Evolutionary conservation across 2,113 vertebrate species (phyloP), one percentile per base, ranked within the genome.

Genomic region (Morone saxatilis): DNA sequence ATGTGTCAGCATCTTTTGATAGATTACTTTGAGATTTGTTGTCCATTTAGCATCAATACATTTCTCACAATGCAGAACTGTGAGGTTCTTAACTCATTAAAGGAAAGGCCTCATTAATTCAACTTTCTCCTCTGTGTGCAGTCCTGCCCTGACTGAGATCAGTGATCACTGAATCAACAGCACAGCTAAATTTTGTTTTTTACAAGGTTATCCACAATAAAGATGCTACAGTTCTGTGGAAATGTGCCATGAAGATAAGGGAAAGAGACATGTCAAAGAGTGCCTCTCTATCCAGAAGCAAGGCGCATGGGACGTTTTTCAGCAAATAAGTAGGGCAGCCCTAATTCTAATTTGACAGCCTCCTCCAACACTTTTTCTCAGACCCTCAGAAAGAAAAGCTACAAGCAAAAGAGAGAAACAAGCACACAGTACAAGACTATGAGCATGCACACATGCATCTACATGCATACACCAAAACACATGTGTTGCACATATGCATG

Each of bases 281-380:
- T 88, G 62, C 47, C 78, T 88, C 68, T 83, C 71, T 56, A 85
- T 86, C 80, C 90, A 93, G 77, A 88, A 69, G 68, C 80, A 71
- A 86, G 68, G 70, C 76, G 43, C 79, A 60, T 70, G 57, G 87
- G 83, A 86, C 47, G 4, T 74, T 87, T 85, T 86, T 81, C 51
- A 73, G 73, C 53, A n/a, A 86, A 76, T 87, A 93, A 93, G 89
- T 94, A 92, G 87, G 87, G 87, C 88, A 94, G 77, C 75, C 79
- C 74, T 88, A 92, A 93, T 92, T 92, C 88, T 82, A 90, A 90
- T 91, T 87, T 90, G 86, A 91, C 86, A 89, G 80, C 76, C 48
- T 88, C 78, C 71, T 85, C 85, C 74, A 45, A 81, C n/a, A 48
- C 63, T 22, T 78, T 73, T 81, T 71, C 69, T 72, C 76, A 88